Percentiles rank a stretch among this genome's conserved stretches.
These are phyloP conservation scores for Phocides pigmalion DNA, from an alignment of 1,140 invertebrate genomes.

Conservation along the genomic window DNA sequence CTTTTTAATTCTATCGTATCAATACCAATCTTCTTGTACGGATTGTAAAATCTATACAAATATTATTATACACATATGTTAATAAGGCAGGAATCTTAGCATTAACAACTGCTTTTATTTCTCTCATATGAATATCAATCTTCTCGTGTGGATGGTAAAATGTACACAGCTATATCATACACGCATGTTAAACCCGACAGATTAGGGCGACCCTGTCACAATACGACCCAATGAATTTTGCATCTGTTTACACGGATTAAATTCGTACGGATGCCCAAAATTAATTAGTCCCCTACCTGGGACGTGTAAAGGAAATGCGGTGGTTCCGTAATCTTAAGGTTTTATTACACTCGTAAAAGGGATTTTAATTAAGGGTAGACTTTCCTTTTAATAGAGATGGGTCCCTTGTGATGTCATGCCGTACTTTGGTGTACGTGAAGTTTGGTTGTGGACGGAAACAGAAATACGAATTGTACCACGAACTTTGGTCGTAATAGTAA, in stretches of 20 bases:
- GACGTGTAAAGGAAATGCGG: conserved; percentile 38
- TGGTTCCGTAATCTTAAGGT: conserved; percentile 40
- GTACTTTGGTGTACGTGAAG: conserved; percentile 1
- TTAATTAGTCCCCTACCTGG: conserved; percentile 42
- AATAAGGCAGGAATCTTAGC: too few species aligned
- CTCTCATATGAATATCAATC: too few species aligned
- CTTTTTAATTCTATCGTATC: too few species aligned
- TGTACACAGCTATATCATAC: background rate
- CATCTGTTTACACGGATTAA: conserved; percentile 42
- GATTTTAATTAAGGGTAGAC: conserved; percentile 43
- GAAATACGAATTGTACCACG: background rate
- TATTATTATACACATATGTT: too few species aligned
- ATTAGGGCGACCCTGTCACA: conserved; percentile 29
- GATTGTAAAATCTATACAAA: too few species aligned
- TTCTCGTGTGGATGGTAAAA: too few species aligned
- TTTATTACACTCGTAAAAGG: conserved; percentile 44
- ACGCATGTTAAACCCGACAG: conserved; percentile 30
- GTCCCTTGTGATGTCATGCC: conserved; percentile 14
- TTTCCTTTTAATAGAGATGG: conserved; percentile 32
- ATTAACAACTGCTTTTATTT: too few species aligned
- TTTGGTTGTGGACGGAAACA: background rate
- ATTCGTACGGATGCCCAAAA: conserved; percentile 39
- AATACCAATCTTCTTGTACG: too few species aligned
- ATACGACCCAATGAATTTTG: conserved; percentile 33
- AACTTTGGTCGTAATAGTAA: background rate